Conservation (phyloP, 2,888 invertebrate genomes). For the Leucozona laternaria region DNA sequence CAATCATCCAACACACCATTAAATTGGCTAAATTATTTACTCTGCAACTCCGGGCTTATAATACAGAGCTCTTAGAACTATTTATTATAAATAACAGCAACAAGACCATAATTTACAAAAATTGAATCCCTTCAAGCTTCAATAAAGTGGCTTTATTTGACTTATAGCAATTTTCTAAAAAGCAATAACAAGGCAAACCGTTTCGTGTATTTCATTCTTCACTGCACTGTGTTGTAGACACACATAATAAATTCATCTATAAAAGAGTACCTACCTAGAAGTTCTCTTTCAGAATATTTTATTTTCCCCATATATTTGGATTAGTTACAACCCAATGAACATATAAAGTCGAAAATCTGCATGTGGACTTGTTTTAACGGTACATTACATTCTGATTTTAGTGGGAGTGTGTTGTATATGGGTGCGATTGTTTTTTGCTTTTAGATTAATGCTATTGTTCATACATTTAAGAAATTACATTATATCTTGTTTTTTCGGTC, state of each 20-base stretch:
- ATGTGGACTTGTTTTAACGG: conserved; percentile 12
- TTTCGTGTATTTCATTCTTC: conserved; percentile 21
- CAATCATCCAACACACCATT: conserved; percentile 1
- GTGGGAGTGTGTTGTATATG: not conserved
- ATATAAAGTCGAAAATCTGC: conserved; percentile 15
- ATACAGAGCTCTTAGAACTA: not conserved
- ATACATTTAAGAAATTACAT: not conserved
- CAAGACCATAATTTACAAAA: not conserved
- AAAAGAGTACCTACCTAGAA: not conserved
- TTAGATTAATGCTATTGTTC: not conserved
- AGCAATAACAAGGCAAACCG: conserved; percentile 7
- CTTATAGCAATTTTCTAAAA: conserved; percentile 25
- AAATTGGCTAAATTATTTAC: conserved; percentile 8
- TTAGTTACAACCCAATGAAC: conserved; percentile 14
- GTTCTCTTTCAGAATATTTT: conserved; percentile 14
- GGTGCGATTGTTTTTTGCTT: not conserved
- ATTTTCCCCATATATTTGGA: not conserved
- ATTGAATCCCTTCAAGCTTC: conserved; percentile 8
- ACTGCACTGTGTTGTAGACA: not conserved
- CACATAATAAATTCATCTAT: not conserved
- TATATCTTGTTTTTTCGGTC: not conserved
- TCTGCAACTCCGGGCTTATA: not conserved
- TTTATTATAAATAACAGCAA: not conserved
- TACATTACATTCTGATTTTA: conserved; percentile 10
- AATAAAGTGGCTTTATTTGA: conserved; percentile 32